Conservation (phyloP, 2,113 vertebrate genomes). For the Clarias batrachus region DNA sequence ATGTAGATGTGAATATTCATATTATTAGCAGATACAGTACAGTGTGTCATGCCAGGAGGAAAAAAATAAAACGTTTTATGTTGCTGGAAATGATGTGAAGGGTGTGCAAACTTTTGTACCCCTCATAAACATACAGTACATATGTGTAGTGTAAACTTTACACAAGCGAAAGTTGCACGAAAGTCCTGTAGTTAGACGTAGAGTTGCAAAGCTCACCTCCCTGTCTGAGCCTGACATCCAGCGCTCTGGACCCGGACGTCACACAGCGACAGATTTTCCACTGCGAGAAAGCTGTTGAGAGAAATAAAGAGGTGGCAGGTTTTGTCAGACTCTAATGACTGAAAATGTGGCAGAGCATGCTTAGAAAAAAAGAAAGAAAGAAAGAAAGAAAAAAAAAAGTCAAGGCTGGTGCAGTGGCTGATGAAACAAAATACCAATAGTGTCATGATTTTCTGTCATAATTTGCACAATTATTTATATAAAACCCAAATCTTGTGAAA, state of each 20-base stretch:
- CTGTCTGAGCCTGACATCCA: background rate
- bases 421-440: constrained; percentile 14
- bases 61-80: background rate
- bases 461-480: constrained; percentile 5
- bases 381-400: constrained; percentile 1
- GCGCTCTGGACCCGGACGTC: background rate
- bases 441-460: background rate
- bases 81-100: background rate
- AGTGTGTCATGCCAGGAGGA: background rate
- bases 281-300: background rate
- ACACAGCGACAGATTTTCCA: constrained; percentile 20
- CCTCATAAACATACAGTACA: background rate
- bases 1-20: too few species aligned
- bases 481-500: background rate
- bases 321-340: constrained; percentile 31
- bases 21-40: background rate
- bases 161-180: background rate
- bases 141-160: background rate
- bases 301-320: constrained; percentile 16
- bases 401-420: constrained; percentile 7
- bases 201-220: background rate
- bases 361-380: background rate
- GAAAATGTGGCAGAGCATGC: background rate
- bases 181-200: background rate
- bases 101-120: background rate